Conservation (phyloP, 2,797 vertebrate genomes). For the Antrozous pallidus region DNA sequence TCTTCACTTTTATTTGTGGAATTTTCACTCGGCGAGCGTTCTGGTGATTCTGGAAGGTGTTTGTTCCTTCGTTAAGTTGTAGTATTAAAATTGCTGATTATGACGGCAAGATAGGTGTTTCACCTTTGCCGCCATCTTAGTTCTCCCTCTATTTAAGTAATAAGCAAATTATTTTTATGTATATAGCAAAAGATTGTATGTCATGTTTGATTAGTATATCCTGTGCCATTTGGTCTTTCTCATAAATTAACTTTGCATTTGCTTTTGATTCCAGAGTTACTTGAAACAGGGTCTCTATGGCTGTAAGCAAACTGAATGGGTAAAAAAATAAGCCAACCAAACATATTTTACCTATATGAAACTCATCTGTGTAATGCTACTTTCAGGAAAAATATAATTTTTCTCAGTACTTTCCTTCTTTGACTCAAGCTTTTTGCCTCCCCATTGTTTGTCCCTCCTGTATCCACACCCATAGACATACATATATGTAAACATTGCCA, state of each 20-base stretch:
- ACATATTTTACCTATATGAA: neutral
- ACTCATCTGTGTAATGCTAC: neutral
- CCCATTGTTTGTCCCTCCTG: neutral
- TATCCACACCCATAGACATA: accelerated
- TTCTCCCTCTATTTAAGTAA: neutral
- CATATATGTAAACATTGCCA: neutral
- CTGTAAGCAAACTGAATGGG: neutral
- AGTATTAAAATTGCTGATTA: no score
- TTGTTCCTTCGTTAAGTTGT: no score
- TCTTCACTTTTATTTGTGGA: no score
- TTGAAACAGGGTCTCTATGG: neutral
- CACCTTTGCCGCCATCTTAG: no score
- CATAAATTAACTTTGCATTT: neutral
- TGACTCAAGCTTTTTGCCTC: neutral
- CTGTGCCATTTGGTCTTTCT: neutral
- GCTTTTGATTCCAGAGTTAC: neutral
- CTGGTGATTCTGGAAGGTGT: no score
- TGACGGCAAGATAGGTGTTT: no score
- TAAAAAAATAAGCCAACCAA: neutral
- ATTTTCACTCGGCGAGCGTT: no score
- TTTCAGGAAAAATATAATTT: neutral
- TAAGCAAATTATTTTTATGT: neutral
- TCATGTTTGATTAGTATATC: neutral
- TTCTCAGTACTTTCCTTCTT: neutral
- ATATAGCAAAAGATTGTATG: neutral